Evolutionary conservation across 2,113 vertebrate species (phyloP), one percentile per base, ranked within the genome.

Genomic region (Pardalotus punctatus): DNA sequence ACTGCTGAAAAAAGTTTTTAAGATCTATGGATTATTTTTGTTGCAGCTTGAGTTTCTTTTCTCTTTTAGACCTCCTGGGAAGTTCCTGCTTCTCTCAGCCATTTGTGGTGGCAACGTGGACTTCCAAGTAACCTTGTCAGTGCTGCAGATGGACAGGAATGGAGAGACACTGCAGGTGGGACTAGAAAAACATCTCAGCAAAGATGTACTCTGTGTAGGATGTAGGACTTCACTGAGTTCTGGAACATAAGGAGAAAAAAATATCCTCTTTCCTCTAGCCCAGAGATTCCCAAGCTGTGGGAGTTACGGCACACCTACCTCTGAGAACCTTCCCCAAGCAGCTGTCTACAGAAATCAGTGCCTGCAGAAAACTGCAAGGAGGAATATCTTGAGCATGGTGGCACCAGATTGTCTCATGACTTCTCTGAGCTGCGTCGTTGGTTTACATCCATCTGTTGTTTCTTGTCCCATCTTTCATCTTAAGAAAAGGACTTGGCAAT

Each of bases 361-460:
- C 61, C 74, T 77, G 54, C 19, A 69, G 54, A 77, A 79, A 92
- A 38, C 57, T 73, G 48, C 48, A 81, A 79, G 65, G 42, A 88
- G 24, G 57, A n/a, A 13, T 76, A 85, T 57, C 81, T 93, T 42
- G 57, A 84, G 38, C 57, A 69, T 69, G 79, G 76, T 70, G 0
- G 3, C 74, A 94, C 70, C 90, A 96, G 91, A 94, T 94, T 96
- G 81, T 70, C 70, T 96, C 84, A 66, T 80, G 78, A 89, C 50
- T 96, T 89, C 50, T 36, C 83, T 14, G 78, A 0, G 0, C 36
- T 71, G 3, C 12, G 3, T 56, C 50, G 43, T 65, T 67, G 67
- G 61, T 84, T 94, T 87, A 12, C 11, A 77, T 35, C 93, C 93
- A 95, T 96, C 95, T 95, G 87, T 58, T 93, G 78, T 80, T 90